A percentile compares a stretch with the other conserved stretches of the same genome.
phyloP scores from a whole-genome alignment of 2,113 vertebrate genomes.

The Misgurnus anguillicaudatus region DNA sequence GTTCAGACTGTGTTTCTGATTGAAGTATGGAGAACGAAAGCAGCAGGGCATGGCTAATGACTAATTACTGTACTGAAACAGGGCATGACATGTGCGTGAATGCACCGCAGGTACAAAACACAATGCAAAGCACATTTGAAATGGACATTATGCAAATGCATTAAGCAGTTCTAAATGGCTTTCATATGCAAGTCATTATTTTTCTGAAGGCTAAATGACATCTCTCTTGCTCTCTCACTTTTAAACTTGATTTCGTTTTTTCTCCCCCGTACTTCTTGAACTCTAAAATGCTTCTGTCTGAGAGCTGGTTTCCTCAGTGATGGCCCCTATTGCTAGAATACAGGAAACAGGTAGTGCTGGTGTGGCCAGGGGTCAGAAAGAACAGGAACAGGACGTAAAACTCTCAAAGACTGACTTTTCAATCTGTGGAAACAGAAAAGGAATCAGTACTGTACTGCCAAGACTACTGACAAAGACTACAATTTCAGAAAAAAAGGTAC shows the following conservation, averaged over 20 bases:
- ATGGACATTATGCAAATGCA: not conserved
- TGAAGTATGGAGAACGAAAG: constrained; percentile 36
- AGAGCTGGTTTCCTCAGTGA: not conserved
- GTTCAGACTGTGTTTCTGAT: constrained; percentile 45
- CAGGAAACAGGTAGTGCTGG: constrained; percentile 54
- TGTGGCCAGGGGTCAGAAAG: constrained; percentile 42
- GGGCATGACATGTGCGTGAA: constrained; percentile 24
- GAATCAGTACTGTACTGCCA: constrained; percentile 20
- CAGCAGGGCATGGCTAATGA: constrained; percentile 44
- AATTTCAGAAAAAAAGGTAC: not conserved
- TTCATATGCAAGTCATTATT: not conserved
- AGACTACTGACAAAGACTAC: not conserved
- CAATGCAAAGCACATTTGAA: constrained; percentile 4
- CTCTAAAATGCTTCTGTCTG: constrained; percentile 22
- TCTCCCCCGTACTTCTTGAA: not conserved
- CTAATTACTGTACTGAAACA: constrained; percentile 42
- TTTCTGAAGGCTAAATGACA: not conserved
- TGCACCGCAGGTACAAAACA: constrained; percentile 22
- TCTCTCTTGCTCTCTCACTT: not conserved
- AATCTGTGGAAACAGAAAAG: constrained; percentile 32
- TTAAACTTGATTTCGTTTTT: not conserved
- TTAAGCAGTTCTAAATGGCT: not conserved
- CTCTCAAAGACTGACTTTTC: constrained; percentile 17
- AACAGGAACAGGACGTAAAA: constrained; percentile 3
- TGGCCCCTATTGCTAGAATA: constrained; percentile 42